phyloP scores from a whole-genome alignment of 2,797 vertebrate species.

The Trichosurus vulpecula region DNA sequence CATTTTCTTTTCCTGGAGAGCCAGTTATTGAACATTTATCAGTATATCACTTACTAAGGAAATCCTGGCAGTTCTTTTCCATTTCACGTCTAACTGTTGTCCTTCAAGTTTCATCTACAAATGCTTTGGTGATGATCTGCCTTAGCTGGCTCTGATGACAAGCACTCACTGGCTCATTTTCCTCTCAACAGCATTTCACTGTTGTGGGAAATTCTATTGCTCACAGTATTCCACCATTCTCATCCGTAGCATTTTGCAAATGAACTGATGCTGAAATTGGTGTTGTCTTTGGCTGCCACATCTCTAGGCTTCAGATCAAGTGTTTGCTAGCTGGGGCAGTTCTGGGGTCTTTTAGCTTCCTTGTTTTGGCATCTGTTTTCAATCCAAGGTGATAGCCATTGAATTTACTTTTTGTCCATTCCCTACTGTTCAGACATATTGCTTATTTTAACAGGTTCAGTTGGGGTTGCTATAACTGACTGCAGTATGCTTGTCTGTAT shows the following conservation, averaged over 20 bases:
- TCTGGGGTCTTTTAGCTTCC: neutral
- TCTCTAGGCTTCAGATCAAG: neutral
- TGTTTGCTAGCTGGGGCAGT: neutral
- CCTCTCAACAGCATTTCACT: neutral
- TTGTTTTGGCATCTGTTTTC: neutral
- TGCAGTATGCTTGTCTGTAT: neutral
- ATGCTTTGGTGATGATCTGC: neutral
- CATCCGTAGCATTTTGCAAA: neutral
- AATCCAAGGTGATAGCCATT: neutral
- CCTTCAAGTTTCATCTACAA: neutral
- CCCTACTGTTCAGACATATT: neutral
- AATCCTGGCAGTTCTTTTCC: neutral
- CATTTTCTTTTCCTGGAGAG: neutral
- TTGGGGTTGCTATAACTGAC: neutral
- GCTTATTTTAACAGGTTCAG: neutral
- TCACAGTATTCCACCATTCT: neutral
- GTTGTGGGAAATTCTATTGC: neutral
- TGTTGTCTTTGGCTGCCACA: neutral
- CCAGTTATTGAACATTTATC: neutral
- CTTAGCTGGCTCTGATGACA: neutral
- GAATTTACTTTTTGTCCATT: neutral
- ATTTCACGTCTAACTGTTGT: neutral
- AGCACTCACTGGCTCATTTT: neutral
- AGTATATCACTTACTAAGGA: neutral
- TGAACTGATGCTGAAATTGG: neutral